Evolutionary conservation across 2,888 invertebrate genomes (phyloP).

Genomic region (Fabriciana adippe): DNA sequence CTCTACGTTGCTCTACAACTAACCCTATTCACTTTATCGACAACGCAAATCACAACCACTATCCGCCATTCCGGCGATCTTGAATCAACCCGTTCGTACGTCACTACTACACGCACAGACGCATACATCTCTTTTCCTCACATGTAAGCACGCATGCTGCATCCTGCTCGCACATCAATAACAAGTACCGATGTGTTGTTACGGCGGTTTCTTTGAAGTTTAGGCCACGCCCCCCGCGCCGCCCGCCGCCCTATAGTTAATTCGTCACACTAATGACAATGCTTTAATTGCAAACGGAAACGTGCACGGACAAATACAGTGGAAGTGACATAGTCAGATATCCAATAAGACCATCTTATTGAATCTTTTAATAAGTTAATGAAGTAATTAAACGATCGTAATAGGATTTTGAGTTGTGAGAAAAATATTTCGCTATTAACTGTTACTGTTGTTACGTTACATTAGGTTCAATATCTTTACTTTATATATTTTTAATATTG

Average conservation of each 20-base stretch:
- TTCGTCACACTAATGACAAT: slow-evolving; percentile 80
- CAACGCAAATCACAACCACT: slow-evolving; percentile 53
- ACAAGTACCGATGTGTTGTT: slow-evolving; percentile 65
- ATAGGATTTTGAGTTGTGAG: slow-evolving; percentile 14
- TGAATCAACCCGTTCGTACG: slow-evolving; percentile 78
- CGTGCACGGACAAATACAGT: slow-evolving; percentile 32
- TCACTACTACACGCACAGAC: slow-evolving; percentile 39
- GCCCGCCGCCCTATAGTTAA: slow-evolving; percentile 61
- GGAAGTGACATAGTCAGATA: slow-evolving; percentile 31
- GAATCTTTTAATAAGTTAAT: slow-evolving; percentile 10
- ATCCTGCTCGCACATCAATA: slow-evolving; percentile 58
- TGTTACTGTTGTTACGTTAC: neutral
- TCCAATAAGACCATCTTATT: slow-evolving; percentile 25
- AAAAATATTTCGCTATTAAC: slow-evolving; percentile 17
- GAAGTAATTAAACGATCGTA: slow-evolving; percentile 15
- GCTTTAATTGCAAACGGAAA: slow-evolving; percentile 74
- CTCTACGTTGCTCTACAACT: neutral
- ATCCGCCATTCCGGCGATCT: slow-evolving; percentile 67
- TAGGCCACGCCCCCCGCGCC: slow-evolving; percentile 68
- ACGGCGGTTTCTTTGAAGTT: slow-evolving; percentile 74
- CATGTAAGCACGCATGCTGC: slow-evolving; percentile 15
- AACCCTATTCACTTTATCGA: slow-evolving; percentile 33
- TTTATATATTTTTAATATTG: neutral
- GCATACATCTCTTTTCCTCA: slow-evolving; percentile 49
- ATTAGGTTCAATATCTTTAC: slow-evolving; percentile 1